Conservation (phyloP, 2,113 vertebrate species). For the Lipotes vexillifer region DNA sequence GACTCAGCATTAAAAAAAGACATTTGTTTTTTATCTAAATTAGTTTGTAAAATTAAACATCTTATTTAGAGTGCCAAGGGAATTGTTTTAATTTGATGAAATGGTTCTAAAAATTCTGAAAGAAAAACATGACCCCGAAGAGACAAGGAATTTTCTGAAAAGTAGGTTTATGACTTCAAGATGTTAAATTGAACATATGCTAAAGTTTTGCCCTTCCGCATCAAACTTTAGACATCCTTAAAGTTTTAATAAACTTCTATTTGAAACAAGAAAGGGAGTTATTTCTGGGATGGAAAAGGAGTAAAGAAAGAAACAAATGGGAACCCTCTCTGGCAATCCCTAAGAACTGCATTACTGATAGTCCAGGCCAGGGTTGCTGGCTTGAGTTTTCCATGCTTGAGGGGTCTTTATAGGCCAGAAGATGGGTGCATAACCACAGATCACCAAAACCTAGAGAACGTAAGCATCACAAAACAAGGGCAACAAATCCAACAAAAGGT, state of each 20-base stretch:
- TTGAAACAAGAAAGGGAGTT: background rate
- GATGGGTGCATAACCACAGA: background rate
- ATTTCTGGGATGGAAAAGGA: conserved; percentile 6
- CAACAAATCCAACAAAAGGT: background rate
- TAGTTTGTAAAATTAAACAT: conserved; percentile 27
- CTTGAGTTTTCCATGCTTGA: background rate
- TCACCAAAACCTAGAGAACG: background rate
- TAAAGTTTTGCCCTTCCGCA: background rate
- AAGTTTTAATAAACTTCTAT: conserved; percentile 7
- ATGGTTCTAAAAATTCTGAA: background rate
- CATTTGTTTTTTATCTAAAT: background rate
- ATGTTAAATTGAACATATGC: background rate
- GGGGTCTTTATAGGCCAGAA: background rate
- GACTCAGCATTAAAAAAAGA: background rate
- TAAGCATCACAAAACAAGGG: background rate
- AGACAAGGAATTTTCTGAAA: background rate
- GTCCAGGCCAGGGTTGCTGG: background rate
- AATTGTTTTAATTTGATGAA: conserved; percentile 1
- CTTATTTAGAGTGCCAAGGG: background rate
- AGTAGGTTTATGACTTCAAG: conserved; percentile 1
- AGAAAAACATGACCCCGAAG: conserved; percentile 6
- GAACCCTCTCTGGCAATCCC: background rate
- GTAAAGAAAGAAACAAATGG: background rate
- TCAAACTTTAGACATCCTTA: background rate
- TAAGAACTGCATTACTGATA: background rate